Base-by-base conservation (phyloP, 1,140 invertebrate species). In the Pogonomyrmex californicus region DNA sequence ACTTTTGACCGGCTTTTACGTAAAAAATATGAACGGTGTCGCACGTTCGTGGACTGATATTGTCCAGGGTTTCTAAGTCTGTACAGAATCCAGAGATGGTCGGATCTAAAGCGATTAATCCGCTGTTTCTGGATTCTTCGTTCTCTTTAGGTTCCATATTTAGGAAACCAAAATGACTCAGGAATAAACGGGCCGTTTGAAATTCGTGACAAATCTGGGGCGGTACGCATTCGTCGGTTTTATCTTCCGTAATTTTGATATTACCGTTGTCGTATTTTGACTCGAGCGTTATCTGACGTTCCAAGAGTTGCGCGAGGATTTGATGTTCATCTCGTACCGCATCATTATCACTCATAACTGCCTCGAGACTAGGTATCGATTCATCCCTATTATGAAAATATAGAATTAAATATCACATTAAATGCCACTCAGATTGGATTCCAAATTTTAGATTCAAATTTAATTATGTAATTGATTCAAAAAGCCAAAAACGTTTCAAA, bases 11-110 rank as follows among this genome's bases (percentile, higher is more conserved):
- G 62, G 98, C 96, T 93, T 98, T 97, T 0, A 99, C 98, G 94
- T 99, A 99, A 95, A 99, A 99, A 86, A 99, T 96, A 94, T 99
- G 98, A 87, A 98, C 98, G 0, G 99, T 99, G 93, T 99, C 98
- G 91, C 97, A 97, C 6, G 98, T 98, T 87, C 98, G 96, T 44
- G 97, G 96, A 90, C 98, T 98, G 85, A 98, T 97, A 58, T 96
- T 96, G 95, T 99, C 98, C 58, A 99, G 94, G 44, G 96, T 96
- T 92, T 98, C 97, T 17, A 98, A 93, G 86, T 98, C 97, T 12
- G 95, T 94, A 38, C 96, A 96, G 92, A 99, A 98, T 23, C 97
- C 97, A 12, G 96, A 92, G 65, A 96, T 95, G 9, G 96, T 96
- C 44, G 97, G 97, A 95, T 99, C 98, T 70, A 99, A 95, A 44